Conservation (phyloP, 2,113 vertebrate species). For the Sorex fumeus region DNA sequence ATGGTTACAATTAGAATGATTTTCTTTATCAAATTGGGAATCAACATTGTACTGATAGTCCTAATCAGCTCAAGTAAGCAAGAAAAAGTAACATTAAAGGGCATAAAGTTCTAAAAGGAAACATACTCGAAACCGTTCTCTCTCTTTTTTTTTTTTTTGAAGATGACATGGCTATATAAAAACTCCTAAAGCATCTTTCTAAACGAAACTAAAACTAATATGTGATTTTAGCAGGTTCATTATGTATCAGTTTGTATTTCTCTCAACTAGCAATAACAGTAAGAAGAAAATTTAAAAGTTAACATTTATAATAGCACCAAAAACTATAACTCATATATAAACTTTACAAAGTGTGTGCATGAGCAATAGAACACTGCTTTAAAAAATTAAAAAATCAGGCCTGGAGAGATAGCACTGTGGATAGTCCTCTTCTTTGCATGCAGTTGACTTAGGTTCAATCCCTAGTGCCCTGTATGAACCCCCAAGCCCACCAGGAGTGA, state of each 20-base stretch:
- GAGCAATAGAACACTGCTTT: not conserved
- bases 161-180: conserved; percentile 3
- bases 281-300: not conserved
- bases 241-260: not conserved
- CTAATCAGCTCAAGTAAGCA: no score
- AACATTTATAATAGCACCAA: no score
- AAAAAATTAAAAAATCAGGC: not conserved
- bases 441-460: no score
- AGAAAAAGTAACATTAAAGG: not conserved
- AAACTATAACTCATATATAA: not conserved
- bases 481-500: no score
- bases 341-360: not conserved
- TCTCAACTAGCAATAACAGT: not conserved
- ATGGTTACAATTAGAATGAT: no score
- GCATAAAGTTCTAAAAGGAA: not conserved
- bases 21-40: no score
- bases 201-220: not conserved
- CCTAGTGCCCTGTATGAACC: no score
- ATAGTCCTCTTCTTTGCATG: no score
- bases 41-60: no score
- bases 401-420: no score
- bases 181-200: conserved; percentile 9
- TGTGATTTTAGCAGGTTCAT: not conserved
- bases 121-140: not conserved
- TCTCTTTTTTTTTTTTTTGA: not conserved